A percentile compares a stretch with the other conserved stretches of the same genome.
phyloP scores from a whole-genome alignment of 2,797 vertebrate genomes.

The Pagetopsis macropterus region DNA sequence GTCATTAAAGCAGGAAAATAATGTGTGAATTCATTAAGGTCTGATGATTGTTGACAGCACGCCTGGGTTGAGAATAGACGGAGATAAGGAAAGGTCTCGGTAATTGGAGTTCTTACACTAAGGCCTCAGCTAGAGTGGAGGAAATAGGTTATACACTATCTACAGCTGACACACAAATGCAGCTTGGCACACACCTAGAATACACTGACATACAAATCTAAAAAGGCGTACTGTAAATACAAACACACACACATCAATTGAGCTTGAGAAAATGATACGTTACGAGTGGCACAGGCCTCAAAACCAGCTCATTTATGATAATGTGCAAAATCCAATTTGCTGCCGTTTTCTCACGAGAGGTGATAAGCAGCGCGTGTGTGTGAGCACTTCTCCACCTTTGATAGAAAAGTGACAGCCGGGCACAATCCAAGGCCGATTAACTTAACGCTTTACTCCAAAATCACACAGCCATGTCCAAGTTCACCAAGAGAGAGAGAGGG shows the following conservation, averaged over 20 bases:
- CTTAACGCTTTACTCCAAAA: conserved; percentile 52
- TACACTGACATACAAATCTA: conserved; percentile 16
- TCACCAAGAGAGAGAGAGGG: conserved; percentile 69
- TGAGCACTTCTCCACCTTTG: conserved; percentile 32
- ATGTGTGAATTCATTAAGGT: conserved; percentile 73
- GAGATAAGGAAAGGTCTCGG: conserved; percentile 60
- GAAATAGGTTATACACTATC: conserved; percentile 58
- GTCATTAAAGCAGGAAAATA: conserved; percentile 77
- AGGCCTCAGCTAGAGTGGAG: conserved; percentile 39
- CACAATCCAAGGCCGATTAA: conserved; percentile 45
- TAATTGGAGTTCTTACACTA: conserved; percentile 63
- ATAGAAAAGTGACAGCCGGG: conserved; percentile 63
- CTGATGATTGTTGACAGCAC: conserved; percentile 64
- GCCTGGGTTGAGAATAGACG: conserved; percentile 48
- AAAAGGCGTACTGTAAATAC: conserved; percentile 23
- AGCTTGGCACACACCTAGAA: conserved; percentile 12
- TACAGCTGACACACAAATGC: conserved; percentile 31
- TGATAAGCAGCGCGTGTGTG: conserved; percentile 45
- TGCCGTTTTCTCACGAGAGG: conserved; percentile 50
- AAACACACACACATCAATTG: conserved; percentile 40
- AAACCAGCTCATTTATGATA: conserved; percentile 63
- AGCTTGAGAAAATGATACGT: conserved; percentile 42
- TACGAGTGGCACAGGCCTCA: conserved; percentile 41
- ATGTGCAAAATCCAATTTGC: conserved; percentile 63
- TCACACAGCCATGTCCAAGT: conserved; percentile 61